These are phyloP conservation scores for Bombyx huttoni DNA, from an alignment of 2,888 invertebrate species.

Conservation along the genomic window DNA sequence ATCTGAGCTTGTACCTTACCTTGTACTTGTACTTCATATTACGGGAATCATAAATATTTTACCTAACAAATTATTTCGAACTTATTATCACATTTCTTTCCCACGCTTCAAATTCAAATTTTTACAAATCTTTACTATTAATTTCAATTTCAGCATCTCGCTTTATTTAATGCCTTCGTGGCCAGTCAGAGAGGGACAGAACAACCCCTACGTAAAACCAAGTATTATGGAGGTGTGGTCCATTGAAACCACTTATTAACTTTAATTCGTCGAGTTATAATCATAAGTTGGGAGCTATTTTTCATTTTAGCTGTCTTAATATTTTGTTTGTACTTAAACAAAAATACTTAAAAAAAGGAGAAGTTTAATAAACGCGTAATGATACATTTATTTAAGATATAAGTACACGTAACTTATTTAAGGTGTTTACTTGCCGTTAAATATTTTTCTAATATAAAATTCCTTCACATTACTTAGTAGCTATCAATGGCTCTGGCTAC, in stretches of 20 bases:
- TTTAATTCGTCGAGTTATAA: slow-evolving; percentile 49
- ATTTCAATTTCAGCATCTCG: slow-evolving; percentile 20
- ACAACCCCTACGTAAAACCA: slow-evolving; percentile 21
- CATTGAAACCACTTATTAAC: slow-evolving; percentile 51
- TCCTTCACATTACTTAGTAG: no score
- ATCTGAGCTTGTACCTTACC: no score
- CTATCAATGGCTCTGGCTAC: no score
- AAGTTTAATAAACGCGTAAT: neutral
- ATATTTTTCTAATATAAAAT: no score
- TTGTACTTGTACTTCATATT: no score
- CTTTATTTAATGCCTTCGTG: slow-evolving; percentile 11
- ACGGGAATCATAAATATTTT: no score
- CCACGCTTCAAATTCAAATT: slow-evolving; percentile 32
- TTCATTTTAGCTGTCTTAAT: slow-evolving; percentile 23
- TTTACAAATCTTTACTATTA: slow-evolving; percentile 21
- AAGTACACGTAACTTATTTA: no score
- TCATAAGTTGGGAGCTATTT: slow-evolving; percentile 41
- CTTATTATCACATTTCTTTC: slow-evolving; percentile 17
- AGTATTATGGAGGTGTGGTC: slow-evolving; percentile 55
- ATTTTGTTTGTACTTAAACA: slow-evolving; percentile 6
- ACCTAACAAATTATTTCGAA: no score
- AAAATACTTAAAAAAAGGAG: neutral
- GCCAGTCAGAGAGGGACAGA: slow-evolving; percentile 25
- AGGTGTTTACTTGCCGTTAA: no score
- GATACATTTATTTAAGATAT: no score